A percentile compares a stretch with the other conserved stretches of the same genome.
Conservation (phyloP, 1,140 invertebrate genomes). For the Adoxophyes honmai region DNA sequence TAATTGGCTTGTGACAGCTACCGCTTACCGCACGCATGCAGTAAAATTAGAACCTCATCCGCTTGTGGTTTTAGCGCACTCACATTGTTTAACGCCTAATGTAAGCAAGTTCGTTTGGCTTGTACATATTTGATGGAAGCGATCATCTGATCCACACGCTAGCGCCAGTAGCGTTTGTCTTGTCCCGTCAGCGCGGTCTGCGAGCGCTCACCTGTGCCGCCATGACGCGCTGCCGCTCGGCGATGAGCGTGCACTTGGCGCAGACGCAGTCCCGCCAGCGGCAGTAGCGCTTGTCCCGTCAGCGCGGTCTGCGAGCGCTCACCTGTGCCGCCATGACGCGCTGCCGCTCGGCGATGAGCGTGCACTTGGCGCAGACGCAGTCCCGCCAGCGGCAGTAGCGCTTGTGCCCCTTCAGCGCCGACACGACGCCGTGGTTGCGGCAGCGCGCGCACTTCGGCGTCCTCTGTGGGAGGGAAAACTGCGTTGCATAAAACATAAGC, state of each 20-base stretch:
- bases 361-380: conserved; percentile 98
- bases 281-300: conserved; percentile 98
- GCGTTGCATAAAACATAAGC: conserved; percentile 20
- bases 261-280: conserved; percentile 97
- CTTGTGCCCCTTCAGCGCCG: conserved; percentile 98
- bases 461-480: conserved; percentile 65
- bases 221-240: conserved; percentile 99
- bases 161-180: neutral
- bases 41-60: no score
- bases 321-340: conserved; percentile 98
- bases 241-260: conserved; percentile 91
- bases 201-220: conserved; percentile 88
- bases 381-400: conserved; percentile 97
- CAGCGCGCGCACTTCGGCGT: conserved; percentile 99
- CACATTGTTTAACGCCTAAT: no score
- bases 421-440: conserved; percentile 98
- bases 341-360: conserved; percentile 98
- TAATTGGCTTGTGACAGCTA: no score
- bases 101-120: no score
- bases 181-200: neutral
- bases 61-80: no score
- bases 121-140: no score
- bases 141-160: neutral
- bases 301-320: conserved; percentile 84
- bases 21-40: no score